These are phyloP conservation scores for Neelides folsomi DNA, from an alignment of 2,888 invertebrate genomes.

Conservation along the genomic window DNA sequence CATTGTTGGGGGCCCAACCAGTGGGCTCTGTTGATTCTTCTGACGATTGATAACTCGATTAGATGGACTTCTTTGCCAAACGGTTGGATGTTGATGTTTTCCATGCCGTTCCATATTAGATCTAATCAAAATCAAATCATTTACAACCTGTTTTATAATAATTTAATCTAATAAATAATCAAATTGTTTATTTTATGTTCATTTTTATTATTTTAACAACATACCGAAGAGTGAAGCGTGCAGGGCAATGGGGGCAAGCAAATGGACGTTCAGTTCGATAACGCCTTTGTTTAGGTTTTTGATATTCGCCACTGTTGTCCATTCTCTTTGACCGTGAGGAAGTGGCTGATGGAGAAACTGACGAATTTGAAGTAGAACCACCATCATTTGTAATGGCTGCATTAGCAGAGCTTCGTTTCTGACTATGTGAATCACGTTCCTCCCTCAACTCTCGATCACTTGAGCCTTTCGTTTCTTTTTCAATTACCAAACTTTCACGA, in stretches of 20 bases:
- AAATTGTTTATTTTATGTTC: neutral
- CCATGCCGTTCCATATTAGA: constrained; percentile 91
- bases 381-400: constrained; percentile 1
- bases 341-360: constrained; percentile 13
- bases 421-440: constrained; percentile 7
- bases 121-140: constrained; percentile 23
- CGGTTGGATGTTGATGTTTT: constrained; percentile 84
- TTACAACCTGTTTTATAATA: neutral
- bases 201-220: neutral
- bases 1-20: constrained; percentile 16
- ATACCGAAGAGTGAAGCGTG: constrained; percentile 64
- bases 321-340: constrained; percentile 5
- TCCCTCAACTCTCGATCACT: constrained; percentile 1
- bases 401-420: neutral
- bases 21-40: constrained; percentile 17
- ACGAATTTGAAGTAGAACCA: constrained; percentile 7
- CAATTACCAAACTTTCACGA: constrained; percentile 1
- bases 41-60: constrained; percentile 29
- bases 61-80: constrained; percentile 63
- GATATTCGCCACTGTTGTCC: constrained; percentile 14
- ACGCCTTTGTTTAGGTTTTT: constrained; percentile 78
- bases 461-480: neutral
- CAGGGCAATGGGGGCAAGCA: constrained; percentile 78
- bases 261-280: constrained; percentile 83
- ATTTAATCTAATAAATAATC: neutral